Evolutionary conservation across 2,113 vertebrate species (phyloP), one percentile per base, ranked within the genome.

Genomic region (Martes martes): DNA sequence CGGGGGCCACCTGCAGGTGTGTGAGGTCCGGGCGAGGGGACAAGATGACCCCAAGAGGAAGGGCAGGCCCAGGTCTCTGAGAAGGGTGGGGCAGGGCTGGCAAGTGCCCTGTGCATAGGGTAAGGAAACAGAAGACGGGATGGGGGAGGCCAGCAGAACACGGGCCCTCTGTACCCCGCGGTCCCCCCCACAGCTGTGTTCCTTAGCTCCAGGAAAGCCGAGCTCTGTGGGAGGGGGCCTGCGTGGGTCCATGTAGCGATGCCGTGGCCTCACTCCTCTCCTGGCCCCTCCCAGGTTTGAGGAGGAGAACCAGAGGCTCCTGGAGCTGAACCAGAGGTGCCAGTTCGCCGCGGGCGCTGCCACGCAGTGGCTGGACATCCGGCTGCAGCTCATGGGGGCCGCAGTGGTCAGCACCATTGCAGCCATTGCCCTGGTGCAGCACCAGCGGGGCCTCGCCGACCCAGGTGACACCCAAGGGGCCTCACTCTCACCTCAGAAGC

Each of bases 341-440:
- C 98, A 99, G 98, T 99, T 99, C 94, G 99, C 99, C 4, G 99
- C 99, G 98, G 99, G 98, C 1, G 99, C 99, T 2, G 99, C 99
- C 0, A 98, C 98, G 98, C 99, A 99, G 98, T 99, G 99, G 99
- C 98, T 99, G 97, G 99, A 99, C 98, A 99, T 99, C 94, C 99
- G 99, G 36, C 98, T 99, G 89, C 99, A 99, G 99, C 99, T 99
- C 98, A 99, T 99, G 55, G 99, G 99, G 1, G 99, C 99, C 0
- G 95, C 98, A 1, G 99, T 99, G 96, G 98, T 99, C 96, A 99
- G 99, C 0, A 97, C 99, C 93, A 99, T 99, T 7, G 99, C 99
- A 0, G 97, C 97, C 87, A 99, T 99, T 7, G 99, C 99, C 10
- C 98, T 99, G 59, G 95, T 99, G 36, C 99, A 99, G 98, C 99